Percentiles rank a stretch among this genome's conserved stretches.
phyloP scores from a whole-genome alignment of 1,140 invertebrate genomes.

The Homarus americanus region DNA sequence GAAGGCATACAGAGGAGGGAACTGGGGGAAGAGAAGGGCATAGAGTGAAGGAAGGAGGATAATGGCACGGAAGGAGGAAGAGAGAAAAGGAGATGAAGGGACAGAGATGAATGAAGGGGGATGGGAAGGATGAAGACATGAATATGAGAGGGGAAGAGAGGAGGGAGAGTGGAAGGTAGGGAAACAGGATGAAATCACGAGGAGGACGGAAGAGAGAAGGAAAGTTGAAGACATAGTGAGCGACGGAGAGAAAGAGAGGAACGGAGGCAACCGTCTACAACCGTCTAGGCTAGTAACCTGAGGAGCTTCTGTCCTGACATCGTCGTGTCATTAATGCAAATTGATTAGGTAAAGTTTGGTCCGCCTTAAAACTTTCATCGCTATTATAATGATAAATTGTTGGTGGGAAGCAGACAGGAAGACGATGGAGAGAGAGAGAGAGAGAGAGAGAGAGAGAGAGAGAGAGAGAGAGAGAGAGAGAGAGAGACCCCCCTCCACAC shows the following conservation, averaged over 20 bases:
- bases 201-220: too few relatives aligned
- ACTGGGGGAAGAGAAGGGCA: background rate
- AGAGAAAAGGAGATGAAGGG: too few relatives aligned
- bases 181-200: too few relatives aligned
- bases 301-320: background rate
- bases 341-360: slow-evolving; percentile 32
- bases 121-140: too few relatives aligned
- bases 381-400: slow-evolving; percentile 41
- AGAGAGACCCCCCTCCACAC: background rate
- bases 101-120: too few relatives aligned
- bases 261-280: too few relatives aligned
- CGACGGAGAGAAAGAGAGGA: too few relatives aligned
- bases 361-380: slow-evolving; percentile 33
- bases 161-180: background rate
- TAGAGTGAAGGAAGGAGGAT: background rate
- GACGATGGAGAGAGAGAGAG: background rate
- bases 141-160: too few relatives aligned
- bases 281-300: too few relatives aligned
- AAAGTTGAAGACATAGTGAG: too few relatives aligned
- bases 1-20: too few relatives aligned
- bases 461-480: background rate
- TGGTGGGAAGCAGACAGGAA: background rate
- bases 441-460: background rate
- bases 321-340: slow-evolving; percentile 35
- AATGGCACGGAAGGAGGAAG: too few relatives aligned